Conservation (phyloP, 2,797 vertebrate species). For the Buceros bicornis region DNA sequence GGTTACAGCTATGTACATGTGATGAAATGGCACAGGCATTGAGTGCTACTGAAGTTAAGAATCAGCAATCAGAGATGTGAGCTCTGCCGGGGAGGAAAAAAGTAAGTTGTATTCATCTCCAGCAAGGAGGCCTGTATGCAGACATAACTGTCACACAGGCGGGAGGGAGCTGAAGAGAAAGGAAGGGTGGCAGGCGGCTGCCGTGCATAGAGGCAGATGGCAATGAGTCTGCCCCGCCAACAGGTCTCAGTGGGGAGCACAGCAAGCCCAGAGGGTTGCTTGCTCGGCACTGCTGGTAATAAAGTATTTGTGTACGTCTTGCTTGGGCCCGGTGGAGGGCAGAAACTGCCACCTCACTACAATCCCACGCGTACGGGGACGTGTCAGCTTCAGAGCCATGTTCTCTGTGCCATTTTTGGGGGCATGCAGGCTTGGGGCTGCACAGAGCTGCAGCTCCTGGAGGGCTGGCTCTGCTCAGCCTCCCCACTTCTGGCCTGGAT, state of each 20-base stretch:
- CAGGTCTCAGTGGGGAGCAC: neutral
- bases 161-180: neutral
- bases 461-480: neutral
- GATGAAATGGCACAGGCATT: neutral
- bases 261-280: neutral
- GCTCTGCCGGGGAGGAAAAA: neutral
- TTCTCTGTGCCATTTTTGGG: neutral
- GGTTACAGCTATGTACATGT: rapidly evolving
- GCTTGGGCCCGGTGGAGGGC: neutral
- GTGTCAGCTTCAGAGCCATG: neutral
- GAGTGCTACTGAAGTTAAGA: neutral
- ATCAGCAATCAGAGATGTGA: neutral
- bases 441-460: neutral
- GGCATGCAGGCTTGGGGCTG: rapidly evolving
- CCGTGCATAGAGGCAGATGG: neutral
- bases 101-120: neutral
- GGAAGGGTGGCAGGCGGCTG: neutral
- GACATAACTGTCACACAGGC: neutral
- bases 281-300: neutral
- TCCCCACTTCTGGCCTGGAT: neutral
- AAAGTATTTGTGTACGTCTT: neutral
- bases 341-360: neutral
- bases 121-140: neutral
- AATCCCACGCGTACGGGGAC: neutral
- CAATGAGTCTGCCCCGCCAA: neutral